phyloP scores from a whole-genome alignment of 2,797 vertebrate genomes.

The Naso thynnoides region DNA sequence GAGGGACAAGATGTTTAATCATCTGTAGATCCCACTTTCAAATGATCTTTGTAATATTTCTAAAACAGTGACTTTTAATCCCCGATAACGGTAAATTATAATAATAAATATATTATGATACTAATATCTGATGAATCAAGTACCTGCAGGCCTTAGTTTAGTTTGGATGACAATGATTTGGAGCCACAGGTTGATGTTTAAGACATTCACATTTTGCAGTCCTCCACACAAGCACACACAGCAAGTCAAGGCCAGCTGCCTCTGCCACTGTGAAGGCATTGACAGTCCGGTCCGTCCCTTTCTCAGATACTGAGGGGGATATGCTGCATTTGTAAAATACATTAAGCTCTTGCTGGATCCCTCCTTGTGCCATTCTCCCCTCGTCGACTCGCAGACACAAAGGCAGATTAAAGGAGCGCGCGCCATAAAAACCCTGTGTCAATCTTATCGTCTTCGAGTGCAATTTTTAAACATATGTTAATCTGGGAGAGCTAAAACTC shows the following conservation, averaged over 20 bases:
- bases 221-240: constrained; percentile 42
- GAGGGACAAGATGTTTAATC: neutral
- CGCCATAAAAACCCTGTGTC: constrained; percentile 82
- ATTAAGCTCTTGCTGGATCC: constrained; percentile 79
- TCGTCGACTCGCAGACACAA: constrained; percentile 77
- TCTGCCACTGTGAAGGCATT: constrained; percentile 44
- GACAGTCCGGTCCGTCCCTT: constrained; percentile 59
- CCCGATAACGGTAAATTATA: neutral
- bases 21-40: neutral
- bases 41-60: neutral
- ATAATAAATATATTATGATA: constrained; percentile 3
- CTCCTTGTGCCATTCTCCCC: constrained; percentile 80
- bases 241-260: constrained; percentile 25
- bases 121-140: neutral
- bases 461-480: constrained; percentile 89
- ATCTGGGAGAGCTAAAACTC: constrained; percentile 83
- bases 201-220: constrained; percentile 23
- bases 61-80: neutral
- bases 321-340: constrained; percentile 75
- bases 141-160: neutral
- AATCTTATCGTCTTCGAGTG: constrained; percentile 86
- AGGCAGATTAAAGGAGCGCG: constrained; percentile 79
- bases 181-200: constrained; percentile 62
- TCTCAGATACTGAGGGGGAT: constrained; percentile 62
- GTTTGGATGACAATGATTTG: constrained; percentile 8